Conservation (phyloP, 2,113 vertebrate genomes). For the Nothobranchius kuhntae region DNA sequence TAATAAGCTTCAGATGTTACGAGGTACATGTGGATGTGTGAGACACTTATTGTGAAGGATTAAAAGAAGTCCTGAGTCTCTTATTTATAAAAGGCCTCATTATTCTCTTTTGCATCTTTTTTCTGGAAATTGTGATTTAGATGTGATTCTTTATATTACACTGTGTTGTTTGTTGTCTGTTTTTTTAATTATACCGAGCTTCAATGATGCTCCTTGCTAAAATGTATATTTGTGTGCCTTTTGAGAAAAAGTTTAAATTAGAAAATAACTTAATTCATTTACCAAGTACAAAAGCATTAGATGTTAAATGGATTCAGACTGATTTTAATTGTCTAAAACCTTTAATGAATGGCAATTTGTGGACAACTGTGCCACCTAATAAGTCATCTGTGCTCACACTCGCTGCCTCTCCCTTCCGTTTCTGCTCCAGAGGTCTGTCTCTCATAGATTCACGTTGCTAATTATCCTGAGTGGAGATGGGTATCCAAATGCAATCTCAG, state of each 20-base stretch:
- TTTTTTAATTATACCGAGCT: too few species aligned
- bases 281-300: constrained; percentile 20
- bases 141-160: too few species aligned
- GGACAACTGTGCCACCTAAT: constrained; percentile 52
- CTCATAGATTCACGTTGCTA: constrained; percentile 37
- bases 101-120: too few species aligned
- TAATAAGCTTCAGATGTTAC: too few species aligned
- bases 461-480: constrained; percentile 62
- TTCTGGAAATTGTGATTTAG: too few species aligned
- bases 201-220: too few species aligned
- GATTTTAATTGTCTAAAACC: constrained; percentile 55
- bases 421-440: constrained; percentile 14
- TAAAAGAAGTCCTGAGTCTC: too few species aligned
- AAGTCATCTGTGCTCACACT: constrained; percentile 32
- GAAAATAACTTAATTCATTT: constrained; percentile 26
- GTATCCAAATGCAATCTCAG: constrained; percentile 68
- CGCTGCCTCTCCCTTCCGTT: constrained; percentile 13
- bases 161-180: too few species aligned
- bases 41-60: too few species aligned
- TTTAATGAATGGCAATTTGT: constrained; percentile 52
- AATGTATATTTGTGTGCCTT: too few species aligned
- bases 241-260: background rate
- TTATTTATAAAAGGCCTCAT: too few species aligned
- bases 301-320: constrained; percentile 18
- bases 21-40: too few species aligned